These are phyloP conservation scores for Oceanodroma leucorhoa DNA, from an alignment of 2,797 vertebrate genomes.

Conservation along the genomic window DNA sequence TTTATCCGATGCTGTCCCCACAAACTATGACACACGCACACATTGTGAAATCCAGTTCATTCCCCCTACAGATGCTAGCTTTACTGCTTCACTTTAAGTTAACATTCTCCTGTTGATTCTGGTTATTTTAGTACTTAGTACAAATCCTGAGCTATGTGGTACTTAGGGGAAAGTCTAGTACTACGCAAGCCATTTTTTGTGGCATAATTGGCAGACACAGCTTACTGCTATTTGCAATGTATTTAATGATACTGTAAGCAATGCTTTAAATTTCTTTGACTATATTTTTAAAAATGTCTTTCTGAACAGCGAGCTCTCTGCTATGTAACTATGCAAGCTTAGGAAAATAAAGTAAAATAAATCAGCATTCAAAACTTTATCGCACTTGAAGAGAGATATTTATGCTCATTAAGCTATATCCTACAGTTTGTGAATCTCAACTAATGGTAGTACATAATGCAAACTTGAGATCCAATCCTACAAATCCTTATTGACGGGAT, in stretches of 20 bases:
- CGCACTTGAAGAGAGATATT: background rate
- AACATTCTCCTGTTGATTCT: slow-evolving; percentile 34
- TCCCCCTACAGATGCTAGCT: slow-evolving; percentile 41
- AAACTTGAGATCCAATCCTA: background rate
- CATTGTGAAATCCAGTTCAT: slow-evolving; percentile 6
- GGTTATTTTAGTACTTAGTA: slow-evolving; percentile 57
- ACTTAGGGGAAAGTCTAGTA: slow-evolving; percentile 45
- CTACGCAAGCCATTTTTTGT: slow-evolving; percentile 39
- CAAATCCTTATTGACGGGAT: background rate
- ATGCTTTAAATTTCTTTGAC: slow-evolving; percentile 1
- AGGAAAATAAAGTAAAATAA: background rate
- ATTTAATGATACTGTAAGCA: slow-evolving; percentile 30
- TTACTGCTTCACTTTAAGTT: slow-evolving; percentile 47
- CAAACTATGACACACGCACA: background rate
- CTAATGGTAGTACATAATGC: background rate
- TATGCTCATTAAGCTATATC: background rate
- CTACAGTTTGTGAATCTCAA: background rate
- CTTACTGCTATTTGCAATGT: background rate
- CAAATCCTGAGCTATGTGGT: slow-evolving; percentile 64
- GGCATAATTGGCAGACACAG: slow-evolving; percentile 39
- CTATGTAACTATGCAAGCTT: background rate
- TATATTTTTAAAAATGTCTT: background rate
- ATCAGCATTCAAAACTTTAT: background rate
- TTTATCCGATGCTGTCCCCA: background rate
- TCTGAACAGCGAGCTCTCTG: slow-evolving; percentile 13